phyloP scores from a whole-genome alignment of 2,797 vertebrate genomes.

The Lutjanus campechanus region DNA sequence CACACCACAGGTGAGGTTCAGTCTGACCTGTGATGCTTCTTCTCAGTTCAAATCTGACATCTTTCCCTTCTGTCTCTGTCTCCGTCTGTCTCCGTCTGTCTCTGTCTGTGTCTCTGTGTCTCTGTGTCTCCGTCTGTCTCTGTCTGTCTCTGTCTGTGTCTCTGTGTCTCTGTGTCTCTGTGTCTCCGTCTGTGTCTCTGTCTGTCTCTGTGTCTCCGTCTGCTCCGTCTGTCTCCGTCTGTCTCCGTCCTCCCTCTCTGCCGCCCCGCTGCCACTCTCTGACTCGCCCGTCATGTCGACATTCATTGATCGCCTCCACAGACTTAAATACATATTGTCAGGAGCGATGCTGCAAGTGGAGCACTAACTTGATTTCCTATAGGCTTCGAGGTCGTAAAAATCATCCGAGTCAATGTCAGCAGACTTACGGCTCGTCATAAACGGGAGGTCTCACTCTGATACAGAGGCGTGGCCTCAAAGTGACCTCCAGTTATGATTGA shows the following conservation, averaged over 20 bases:
- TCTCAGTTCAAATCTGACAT: not conserved
- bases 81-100: too few species aligned
- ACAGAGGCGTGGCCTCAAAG: constrained; percentile 47
- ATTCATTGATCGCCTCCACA: constrained; percentile 64
- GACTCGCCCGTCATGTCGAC: constrained; percentile 43
- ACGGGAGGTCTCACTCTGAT: constrained; percentile 52
- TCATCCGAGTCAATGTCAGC: constrained; percentile 62
- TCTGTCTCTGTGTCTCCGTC: too few species aligned
- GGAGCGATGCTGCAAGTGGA: constrained; percentile 45
- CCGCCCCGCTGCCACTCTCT: constrained; percentile 7
- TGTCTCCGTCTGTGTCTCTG: not conserved
- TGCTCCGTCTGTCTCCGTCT: not conserved
- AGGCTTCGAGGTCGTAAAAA: constrained; percentile 64
- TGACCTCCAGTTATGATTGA: constrained; percentile 65
- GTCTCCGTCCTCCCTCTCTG: not conserved
- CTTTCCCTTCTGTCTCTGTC: not conserved
- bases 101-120: not conserved
- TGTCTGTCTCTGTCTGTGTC: constrained; percentile 2
- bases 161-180: accelerated
- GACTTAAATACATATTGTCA: constrained; percentile 74
- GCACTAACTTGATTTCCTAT: constrained; percentile 74
- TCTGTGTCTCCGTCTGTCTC: too few species aligned
- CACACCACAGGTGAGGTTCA: not conserved
- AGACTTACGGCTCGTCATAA: constrained; percentile 46
- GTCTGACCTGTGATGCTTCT: constrained; percentile 17